These are phyloP conservation scores for Peromyscus leucopus DNA, from an alignment of 2,113 vertebrate species.

Conservation along the genomic window DNA sequence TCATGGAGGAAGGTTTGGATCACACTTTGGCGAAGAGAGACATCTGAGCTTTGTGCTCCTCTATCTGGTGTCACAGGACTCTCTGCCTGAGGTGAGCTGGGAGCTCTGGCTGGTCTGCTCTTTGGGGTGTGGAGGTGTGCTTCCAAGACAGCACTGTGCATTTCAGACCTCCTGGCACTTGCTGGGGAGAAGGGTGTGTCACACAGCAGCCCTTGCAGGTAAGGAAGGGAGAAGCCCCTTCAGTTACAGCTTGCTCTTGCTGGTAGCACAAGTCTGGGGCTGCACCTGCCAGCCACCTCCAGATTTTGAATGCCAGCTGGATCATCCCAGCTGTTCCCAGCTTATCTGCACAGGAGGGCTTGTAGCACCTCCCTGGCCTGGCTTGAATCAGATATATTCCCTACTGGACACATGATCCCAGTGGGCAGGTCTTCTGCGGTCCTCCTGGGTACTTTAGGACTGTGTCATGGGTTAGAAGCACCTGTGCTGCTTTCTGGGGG, in stretches of 20 bases:
- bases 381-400: neutral
- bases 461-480: neutral
- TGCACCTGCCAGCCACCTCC: too few species aligned
- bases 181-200: neutral
- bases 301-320: neutral
- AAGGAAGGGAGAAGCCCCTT: neutral
- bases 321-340: neutral
- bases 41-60: accelerated
- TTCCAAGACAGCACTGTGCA: neutral
- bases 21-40: neutral
- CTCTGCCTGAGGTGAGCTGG: neutral
- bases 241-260: neutral
- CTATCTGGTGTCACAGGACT: neutral
- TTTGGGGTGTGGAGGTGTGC: neutral
- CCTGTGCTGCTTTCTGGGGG: neutral
- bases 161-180: neutral
- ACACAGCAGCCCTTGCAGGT: neutral
- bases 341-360: neutral
- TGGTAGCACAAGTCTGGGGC: neutral
- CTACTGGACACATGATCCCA: neutral
- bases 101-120: neutral
- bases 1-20: neutral
- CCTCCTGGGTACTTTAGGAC: neutral
- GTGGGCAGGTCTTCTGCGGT: neutral
- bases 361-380: neutral